Conservation (phyloP, 2,113 vertebrate genomes). For the Bambusicola thoracicus region DNA sequence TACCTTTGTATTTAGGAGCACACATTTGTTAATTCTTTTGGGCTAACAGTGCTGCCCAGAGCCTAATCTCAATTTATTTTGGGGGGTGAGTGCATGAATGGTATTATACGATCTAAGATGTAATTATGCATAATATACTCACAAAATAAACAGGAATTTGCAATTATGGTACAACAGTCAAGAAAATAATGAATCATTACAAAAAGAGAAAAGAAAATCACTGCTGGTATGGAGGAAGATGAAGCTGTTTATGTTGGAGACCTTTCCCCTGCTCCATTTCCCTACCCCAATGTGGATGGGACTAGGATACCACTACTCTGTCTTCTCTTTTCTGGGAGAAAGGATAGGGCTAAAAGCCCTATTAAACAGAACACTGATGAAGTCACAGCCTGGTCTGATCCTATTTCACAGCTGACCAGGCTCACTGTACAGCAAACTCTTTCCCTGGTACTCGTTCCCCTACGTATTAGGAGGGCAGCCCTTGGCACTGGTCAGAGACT, state of each 20-base stretch:
- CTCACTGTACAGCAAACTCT: not conserved
- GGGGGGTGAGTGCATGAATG: not conserved
- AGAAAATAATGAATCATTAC: not conserved
- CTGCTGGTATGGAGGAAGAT: not conserved
- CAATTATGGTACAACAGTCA: not conserved
- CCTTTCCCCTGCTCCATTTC: not conserved
- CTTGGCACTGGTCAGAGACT: rapidly evolving
- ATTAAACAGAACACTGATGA: not conserved
- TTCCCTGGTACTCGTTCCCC: not conserved
- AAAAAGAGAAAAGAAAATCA: not conserved
- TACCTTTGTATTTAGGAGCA: not conserved
- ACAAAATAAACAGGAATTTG: not conserved
- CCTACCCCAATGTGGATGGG: not conserved
- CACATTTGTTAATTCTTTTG: not conserved
- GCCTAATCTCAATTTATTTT: not conserved
- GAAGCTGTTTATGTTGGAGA: not conserved
- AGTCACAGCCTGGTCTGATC: not conserved
- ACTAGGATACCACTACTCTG: rapidly evolving
- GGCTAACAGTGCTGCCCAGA: not conserved
- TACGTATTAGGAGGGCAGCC: not conserved
- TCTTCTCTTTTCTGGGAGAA: not conserved
- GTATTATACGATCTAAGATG: not conserved
- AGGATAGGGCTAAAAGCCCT: not conserved
- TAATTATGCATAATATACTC: not conserved
- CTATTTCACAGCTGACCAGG: rapidly evolving